These are phyloP conservation scores for Grallaria varia DNA, from an alignment of 2,113 vertebrate genomes.

Conservation along the genomic window DNA sequence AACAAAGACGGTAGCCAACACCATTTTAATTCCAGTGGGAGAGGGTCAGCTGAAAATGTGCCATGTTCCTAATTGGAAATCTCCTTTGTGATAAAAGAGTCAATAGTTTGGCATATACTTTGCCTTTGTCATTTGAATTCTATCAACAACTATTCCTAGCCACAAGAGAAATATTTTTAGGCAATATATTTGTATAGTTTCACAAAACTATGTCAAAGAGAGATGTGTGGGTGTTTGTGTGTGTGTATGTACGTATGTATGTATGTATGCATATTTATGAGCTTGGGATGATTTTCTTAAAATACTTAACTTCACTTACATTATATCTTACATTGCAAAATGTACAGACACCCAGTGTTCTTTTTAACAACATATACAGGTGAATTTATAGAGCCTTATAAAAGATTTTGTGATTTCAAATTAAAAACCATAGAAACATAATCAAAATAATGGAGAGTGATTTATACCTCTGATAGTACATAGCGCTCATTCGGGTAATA, in stretches of 20 bases:
- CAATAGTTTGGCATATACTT: constrained; percentile 23
- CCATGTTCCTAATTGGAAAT: constrained; percentile 63
- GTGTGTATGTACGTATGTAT: background rate
- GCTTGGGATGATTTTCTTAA: constrained; percentile 69
- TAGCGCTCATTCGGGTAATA: constrained; percentile 72
- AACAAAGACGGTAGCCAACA: background rate
- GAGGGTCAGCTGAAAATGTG: constrained; percentile 40
- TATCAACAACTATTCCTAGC: constrained; percentile 72
- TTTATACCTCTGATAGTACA: constrained; percentile 73
- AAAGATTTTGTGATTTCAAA: constrained; percentile 75
- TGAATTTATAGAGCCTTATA: constrained; percentile 75
- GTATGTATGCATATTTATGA: constrained; percentile 45
- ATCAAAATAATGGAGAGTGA: constrained; percentile 73
- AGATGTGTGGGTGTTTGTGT: constrained; percentile 50
- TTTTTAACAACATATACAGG: constrained; percentile 78
- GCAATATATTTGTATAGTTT: constrained; percentile 67
- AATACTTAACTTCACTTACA: constrained; percentile 79
- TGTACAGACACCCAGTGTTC: constrained; percentile 80
- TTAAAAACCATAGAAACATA: constrained; percentile 81
- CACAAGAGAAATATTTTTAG: constrained; percentile 73
- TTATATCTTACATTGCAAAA: constrained; percentile 81
- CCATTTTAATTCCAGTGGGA: background rate
- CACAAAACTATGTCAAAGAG: constrained; percentile 75
- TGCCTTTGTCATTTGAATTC: constrained; percentile 56
- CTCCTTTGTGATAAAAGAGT: constrained; percentile 60